These are phyloP conservation scores for Gulo gulo DNA, from an alignment of 2,113 vertebrate species.

Conservation along the genomic window DNA sequence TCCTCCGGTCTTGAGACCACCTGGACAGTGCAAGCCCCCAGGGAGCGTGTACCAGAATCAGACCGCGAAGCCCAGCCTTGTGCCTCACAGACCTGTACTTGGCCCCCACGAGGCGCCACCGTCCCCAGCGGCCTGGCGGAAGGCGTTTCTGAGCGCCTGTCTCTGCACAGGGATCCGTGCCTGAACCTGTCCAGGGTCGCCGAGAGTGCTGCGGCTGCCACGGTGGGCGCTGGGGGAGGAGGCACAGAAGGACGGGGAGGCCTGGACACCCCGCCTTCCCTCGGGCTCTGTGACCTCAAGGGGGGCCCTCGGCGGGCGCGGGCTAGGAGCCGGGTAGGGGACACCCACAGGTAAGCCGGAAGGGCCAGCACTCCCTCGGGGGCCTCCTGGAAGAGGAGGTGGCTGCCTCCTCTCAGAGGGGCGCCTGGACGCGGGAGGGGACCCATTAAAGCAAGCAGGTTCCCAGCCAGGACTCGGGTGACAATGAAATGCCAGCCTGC, in stretches of 20 bases:
- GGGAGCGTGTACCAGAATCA: not conserved
- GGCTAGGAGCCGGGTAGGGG: not conserved
- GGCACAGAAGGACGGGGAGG: no score
- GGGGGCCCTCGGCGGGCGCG: not conserved
- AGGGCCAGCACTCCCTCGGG: not conserved
- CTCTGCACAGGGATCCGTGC: rapidly evolving
- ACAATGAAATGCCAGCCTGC: rapidly evolving
- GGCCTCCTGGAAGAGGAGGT: not conserved
- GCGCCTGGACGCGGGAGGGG: not conserved
- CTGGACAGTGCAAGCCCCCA: not conserved
- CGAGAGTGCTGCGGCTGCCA: not conserved
- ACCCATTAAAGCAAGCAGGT: not conserved
- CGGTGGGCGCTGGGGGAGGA: not conserved
- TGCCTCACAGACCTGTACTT: not conserved
- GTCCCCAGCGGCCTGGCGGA: rapidly evolving
- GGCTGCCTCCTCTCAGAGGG: no score
- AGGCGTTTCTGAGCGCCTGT: rapidly evolving
- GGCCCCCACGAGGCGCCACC: not conserved
- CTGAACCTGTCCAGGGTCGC: not conserved
- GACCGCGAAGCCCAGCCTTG: not conserved
- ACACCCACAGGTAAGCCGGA: not conserved
- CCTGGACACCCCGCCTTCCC: rapidly evolving
- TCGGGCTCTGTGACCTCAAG: not conserved
- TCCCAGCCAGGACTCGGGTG: not conserved
- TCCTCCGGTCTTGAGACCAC: not conserved